phyloP scores from a whole-genome alignment of 2,797 vertebrate species.

The Enteromius trimaculatus region DNA sequence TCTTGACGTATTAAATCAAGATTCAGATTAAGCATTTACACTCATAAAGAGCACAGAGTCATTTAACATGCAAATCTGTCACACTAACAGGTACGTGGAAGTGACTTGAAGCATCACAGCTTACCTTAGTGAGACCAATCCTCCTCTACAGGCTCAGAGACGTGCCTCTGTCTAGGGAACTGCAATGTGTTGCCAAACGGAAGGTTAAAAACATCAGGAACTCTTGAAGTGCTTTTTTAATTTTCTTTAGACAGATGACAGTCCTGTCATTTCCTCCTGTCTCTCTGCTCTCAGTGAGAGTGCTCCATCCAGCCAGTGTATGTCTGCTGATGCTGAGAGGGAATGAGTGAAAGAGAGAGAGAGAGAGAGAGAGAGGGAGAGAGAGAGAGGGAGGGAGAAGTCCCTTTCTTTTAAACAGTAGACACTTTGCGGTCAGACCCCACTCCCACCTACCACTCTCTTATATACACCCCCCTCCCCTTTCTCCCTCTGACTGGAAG shows the following conservation, averaged over 20 bases:
- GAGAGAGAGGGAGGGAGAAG: slow-evolving; percentile 69
- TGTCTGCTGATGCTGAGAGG: slow-evolving; percentile 75
- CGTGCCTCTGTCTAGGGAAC: slow-evolving; percentile 12
- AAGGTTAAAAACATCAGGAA: slow-evolving; percentile 47
- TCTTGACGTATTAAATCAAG: slow-evolving; percentile 16
- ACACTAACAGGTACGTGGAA: slow-evolving; percentile 46
- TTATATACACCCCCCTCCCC: slow-evolving; percentile 69
- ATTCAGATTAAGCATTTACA: neutral
- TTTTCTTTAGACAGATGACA: slow-evolving; percentile 71
- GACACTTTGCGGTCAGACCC: slow-evolving; percentile 83
- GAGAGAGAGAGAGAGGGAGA: slow-evolving; percentile 66
- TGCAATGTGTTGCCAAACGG: slow-evolving; percentile 20
- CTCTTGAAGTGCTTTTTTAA: slow-evolving; percentile 55
- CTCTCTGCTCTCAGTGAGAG: slow-evolving; percentile 71
- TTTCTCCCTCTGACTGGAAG: slow-evolving; percentile 78
- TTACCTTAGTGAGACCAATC: slow-evolving; percentile 57
- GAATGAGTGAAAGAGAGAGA: slow-evolving; percentile 63
- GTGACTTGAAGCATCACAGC: slow-evolving; percentile 42
- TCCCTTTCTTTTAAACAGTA: slow-evolving; percentile 82
- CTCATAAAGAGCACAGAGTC: neutral
- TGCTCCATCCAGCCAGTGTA: slow-evolving; percentile 76
- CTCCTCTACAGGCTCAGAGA: slow-evolving; percentile 33
- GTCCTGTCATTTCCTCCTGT: slow-evolving; percentile 72
- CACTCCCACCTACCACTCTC: slow-evolving; percentile 82
- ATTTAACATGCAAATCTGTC: neutral